Base-by-base conservation (phyloP, 2,888 invertebrate genomes). In the Tenthredo notha region DNA sequence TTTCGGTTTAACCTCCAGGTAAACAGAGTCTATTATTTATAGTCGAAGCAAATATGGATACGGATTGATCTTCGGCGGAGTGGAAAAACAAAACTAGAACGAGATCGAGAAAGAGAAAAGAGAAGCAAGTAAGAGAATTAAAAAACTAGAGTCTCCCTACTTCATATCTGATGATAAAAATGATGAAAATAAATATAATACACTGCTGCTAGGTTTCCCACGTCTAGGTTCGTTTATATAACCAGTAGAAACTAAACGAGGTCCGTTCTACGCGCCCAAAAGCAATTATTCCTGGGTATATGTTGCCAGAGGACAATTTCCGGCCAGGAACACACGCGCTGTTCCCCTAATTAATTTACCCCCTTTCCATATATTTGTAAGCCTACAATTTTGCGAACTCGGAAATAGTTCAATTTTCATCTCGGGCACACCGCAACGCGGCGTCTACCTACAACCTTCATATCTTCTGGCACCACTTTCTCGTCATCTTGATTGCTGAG, bases 321-420 rank as follows among this genome's bases (percentile, higher is more conserved):
- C 67, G 65, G 33, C 61, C 25, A 15, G 65, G 47, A 47, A 67
- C 40, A 50, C 67, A 43, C 83, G 29, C 29, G 83, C 47, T 33
- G 83, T 83, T 67, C 33, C 83, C 29, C 67, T 47, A 67, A 83
- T 83, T 83, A 83, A 83, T 83, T 83, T 67, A 43, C 67, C 43
- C 54, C 18, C 40, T 33, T 33, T 25, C 25, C 37, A 37, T 25
- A 61, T 61, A 61, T 61, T 61, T 25, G 25, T 21, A 33, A 67
- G 70, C 83, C 83, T 47, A 29, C 15, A 67, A 83, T 83, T 83
- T 83, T 83, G 67, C 83, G 25, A 70, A 67, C 67, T 83, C 67
- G 47, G 67, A 70, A 47, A 47, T 83, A 83, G 83, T 83, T 50
- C 47, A 29, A 83, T 83, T 67, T 47, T 83, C 83, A 29, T 83